Evolutionary conservation across 2,113 vertebrate genomes (phyloP), one percentile per base, ranked within the genome.

Genomic region (Herpailurus yagouaroundi): DNA sequence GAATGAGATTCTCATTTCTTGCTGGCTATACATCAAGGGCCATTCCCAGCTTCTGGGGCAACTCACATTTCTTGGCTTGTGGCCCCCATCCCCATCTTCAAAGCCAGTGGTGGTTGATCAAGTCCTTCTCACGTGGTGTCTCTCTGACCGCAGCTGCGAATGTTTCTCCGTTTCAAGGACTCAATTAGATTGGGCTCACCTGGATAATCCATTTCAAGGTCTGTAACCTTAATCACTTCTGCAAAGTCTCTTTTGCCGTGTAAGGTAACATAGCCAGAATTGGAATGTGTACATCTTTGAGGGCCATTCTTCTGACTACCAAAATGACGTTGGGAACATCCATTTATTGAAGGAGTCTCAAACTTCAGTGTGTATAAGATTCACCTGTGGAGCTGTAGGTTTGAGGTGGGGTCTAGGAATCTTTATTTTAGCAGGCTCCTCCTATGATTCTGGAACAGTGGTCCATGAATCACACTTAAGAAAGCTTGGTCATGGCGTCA

Each of bases 51-150:
- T 36, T 76, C 64, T 25, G n/a, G 55, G 38, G 48, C 19, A 60
- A 14, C 76, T 21, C 55, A 79, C 23, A 55, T 21, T 74, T 38
- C 76, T 95, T 33, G 1, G 48, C 64, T 85, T 16, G 11, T 4
- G 82, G 16, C 12, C 9, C 2, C 48, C 4, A 33, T 27, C 19
- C 50, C 14, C 48, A 64, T 68, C 74, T 87, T 89, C 60, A 63
- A 60, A 90, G 36, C 48, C 36, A 73, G 23, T 13, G 33, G 1
- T 4, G 1, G 8, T 18, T 0, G 50, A 18, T 48, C 0, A 3
- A 57, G 31, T 33, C 23, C 21, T 83, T 63, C 27, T 36, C 55
- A 66, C 0, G 0, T 13, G 1, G 38, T 11, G 7, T 60, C 25
- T 81, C 12, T 83, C 25, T 95, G 38, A 25, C 7, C 4, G 12